phyloP scores from a whole-genome alignment of 2,113 vertebrate species.

The Pachyramphus minor region DNA sequence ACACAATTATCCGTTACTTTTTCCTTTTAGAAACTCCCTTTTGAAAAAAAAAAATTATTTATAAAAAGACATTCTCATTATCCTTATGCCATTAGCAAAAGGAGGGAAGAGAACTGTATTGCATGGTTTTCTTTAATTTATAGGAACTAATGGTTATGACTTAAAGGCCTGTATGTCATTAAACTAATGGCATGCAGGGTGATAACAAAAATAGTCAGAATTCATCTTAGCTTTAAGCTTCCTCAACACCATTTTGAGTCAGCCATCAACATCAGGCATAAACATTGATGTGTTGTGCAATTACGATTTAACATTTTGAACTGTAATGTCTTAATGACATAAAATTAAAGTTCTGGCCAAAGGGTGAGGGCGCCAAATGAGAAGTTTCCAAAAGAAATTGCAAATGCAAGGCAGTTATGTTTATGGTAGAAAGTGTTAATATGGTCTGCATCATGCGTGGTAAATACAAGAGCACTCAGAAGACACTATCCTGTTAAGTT shows the following conservation, averaged over 20 bases:
- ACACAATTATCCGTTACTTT: background rate
- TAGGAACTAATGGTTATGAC: background rate
- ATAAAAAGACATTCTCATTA: background rate
- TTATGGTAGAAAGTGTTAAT: background rate
- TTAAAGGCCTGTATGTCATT: background rate
- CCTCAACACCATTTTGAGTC: conserved; percentile 6
- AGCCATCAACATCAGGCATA: conserved; percentile 14
- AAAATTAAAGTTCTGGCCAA: conserved; percentile 63
- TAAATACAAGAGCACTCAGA: background rate
- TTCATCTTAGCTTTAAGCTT: conserved; percentile 7
- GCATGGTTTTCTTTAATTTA: background rate
- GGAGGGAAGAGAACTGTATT: background rate
- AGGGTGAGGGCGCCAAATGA: conserved; percentile 49
- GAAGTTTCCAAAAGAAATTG: conserved; percentile 43
- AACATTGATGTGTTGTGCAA: conserved; percentile 38
- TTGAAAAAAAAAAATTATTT: background rate
- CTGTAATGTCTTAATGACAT: conserved; percentile 58
- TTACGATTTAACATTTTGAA: conserved; percentile 61
- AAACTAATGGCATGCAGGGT: background rate
- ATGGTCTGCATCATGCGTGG: background rate
- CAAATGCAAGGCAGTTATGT: conserved; percentile 33
- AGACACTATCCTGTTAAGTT: background rate
- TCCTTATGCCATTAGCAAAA: background rate
- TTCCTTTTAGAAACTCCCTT: background rate
- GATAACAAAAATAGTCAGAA: background rate